phyloP scores from a whole-genome alignment of 1,140 invertebrate species.

The Lucilia sericata region DNA sequence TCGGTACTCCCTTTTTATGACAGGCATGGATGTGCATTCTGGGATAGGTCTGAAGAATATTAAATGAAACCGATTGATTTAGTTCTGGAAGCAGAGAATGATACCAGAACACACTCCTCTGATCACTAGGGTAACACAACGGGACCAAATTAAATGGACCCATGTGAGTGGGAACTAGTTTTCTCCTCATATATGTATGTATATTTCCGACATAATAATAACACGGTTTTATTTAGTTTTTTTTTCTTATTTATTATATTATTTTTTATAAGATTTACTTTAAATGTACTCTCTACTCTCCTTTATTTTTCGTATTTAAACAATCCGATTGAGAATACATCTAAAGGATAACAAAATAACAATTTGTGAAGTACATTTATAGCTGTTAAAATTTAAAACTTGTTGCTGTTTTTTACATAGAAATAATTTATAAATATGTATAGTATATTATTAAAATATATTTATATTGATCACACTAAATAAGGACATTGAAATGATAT shows the following conservation, averaged over 20 bases:
- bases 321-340: too few species aligned
- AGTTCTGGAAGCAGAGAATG: too few species aligned
- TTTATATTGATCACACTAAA: constrained; percentile 1
- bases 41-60: too few species aligned
- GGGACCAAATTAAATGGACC: too few species aligned
- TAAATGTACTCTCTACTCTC: background rate
- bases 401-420: background rate
- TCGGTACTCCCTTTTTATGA: too few species aligned
- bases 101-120: too few species aligned
- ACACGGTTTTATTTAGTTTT: background rate
- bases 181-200: too few species aligned
- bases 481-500: background rate
- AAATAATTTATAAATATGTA: background rate
- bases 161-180: too few species aligned
- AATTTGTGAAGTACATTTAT: background rate
- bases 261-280: background rate
- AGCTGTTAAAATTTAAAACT: background rate
- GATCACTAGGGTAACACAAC: too few species aligned
- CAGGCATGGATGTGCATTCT: too few species aligned
- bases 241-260: background rate
- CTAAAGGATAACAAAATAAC: too few species aligned
- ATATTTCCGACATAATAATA: background rate
- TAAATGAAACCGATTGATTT: too few species aligned
- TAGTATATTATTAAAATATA: background rate
- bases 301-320: background rate